Base-by-base conservation (phyloP, 2,888 invertebrate genomes). In the Rhamphomyia laevipes region DNA sequence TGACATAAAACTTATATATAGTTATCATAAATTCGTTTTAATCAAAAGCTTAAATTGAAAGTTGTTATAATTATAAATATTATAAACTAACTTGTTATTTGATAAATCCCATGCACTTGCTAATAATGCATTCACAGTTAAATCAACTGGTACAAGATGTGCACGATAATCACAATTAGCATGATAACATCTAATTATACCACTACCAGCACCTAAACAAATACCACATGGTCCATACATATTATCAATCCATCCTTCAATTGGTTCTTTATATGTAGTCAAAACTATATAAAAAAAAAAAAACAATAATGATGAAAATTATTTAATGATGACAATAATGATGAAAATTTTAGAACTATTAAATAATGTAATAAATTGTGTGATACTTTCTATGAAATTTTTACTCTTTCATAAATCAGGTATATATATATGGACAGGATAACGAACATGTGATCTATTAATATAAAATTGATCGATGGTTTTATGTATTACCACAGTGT, bases 201-300 rank as follows among this genome's bases (percentile, higher is more conserved):
- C 71, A 56, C 65, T 61, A 45, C 68, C 70, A 45, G 68, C 59
- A 65, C 68, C 68, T 56, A 65, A 64, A 61, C 70, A 69, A 51
- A 71, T 57, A 52, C 70, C 70, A 47, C 70, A 68, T 57, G 71
- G 71, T 54, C 71, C 71, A 58, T 71, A 70, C 56, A 71, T 61
- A 62, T 71, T 71, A 63, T 71, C 71, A 52, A 70, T 71, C 70
- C 71, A 71, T 51, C 71, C 71, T 53, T 71, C 69, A 53, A 69
- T 59, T 51, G 71, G 71, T 56, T 71, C 70, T 59, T 68, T 69
- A 60, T 71, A 71, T 53, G 68, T 71, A 59, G 71, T 70, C 59
- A 71, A 63, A 53, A 71, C 71, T 70, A 59, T 52, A 48, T 47
- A 46, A 51, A 49, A 51, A 48, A n/a, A 50, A 51, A 37, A 27